Evolutionary conservation across 1,140 invertebrate species (phyloP), one percentile per base, ranked within the genome.

Genomic region (Drosophila parvula): DNA sequence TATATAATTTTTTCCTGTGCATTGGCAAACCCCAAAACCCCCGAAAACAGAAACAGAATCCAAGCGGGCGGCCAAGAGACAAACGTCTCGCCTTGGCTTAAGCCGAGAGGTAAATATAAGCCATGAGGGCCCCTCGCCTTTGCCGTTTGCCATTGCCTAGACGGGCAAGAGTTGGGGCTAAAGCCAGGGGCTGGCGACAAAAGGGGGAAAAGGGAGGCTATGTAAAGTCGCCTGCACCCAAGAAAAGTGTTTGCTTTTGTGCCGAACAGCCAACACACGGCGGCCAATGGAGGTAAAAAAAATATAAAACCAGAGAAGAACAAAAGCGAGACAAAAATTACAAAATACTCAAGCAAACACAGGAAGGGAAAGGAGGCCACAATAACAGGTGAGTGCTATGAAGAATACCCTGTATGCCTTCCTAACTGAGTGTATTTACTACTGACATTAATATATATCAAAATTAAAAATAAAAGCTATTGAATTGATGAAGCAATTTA

Each of bases 181-280:
- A 22, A 27, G 18, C 32, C 50, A 18, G 22, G 1, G 22, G 22
- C 22, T 22, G 22, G 22, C 22, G 22, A 22, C 22, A 22, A 22
- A 22, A 11, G 6, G 28, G 45, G 47, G 32, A 30, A 44, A 47
- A 36, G 41, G 43, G 22, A 45, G 47, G 45, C 76, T 64, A 71
- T 64, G 73, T 78, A 74, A 81, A 81, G 57, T 78, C 67, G 74
- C 61, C 57, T 73, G 79, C 74, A 63, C 61, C 79, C 68, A 74
- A 61, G 57, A 77, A 68, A 78, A 74, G 63, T 82, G 64, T 81
- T 81, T 81, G 62, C 62, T 63, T 63, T 67, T 60, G 28, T 53
- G 51, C 61, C 63, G 53, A 56, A 56, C 60, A 48, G 56, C 43
- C 73, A 41, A 30, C 9, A 44, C n/a, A 47, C 41, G 55, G 22